Conservation (phyloP, 2,113 vertebrate species). For the Labeo catla region DNA sequence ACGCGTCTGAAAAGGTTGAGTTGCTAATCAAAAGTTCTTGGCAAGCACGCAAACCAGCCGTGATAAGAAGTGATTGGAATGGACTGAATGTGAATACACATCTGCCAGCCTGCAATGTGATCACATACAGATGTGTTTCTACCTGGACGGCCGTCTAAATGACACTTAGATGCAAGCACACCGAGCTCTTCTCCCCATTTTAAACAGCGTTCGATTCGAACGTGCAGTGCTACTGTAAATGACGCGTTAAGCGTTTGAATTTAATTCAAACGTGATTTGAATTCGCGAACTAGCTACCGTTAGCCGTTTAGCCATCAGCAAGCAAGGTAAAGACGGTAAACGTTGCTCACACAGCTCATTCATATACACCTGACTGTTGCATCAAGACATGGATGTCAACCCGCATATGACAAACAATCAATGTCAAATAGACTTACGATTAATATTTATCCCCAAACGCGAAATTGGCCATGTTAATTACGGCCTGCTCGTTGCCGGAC, state of each 20-base stretch:
- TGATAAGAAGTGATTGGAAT: background rate
- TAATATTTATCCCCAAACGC: slow-evolving; percentile 80
- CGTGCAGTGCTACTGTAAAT: background rate
- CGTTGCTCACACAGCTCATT: slow-evolving; percentile 73
- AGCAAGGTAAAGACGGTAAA: slow-evolving; percentile 69
- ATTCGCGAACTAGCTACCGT: slow-evolving; percentile 69
- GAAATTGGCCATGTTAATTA: slow-evolving; percentile 77
- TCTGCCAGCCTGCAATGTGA: slow-evolving; percentile 65
- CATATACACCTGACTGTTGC: slow-evolving; percentile 70
- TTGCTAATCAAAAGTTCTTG: background rate
- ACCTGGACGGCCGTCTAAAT: slow-evolving; percentile 3
- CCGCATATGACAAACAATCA: slow-evolving; percentile 67
- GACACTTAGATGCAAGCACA: slow-evolving; percentile 10
- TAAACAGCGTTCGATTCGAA: background rate
- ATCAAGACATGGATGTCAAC: slow-evolving; percentile 75
- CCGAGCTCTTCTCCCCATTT: background rate
- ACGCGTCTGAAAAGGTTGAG: background rate
- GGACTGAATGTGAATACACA: slow-evolving; percentile 33
- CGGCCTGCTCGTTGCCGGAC: slow-evolving; percentile 81
- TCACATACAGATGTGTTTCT: slow-evolving; percentile 78
- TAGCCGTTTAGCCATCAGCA: slow-evolving; percentile 66
- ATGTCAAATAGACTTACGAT: slow-evolving; percentile 69
- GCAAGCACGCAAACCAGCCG: background rate
- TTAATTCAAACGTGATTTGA: slow-evolving; percentile 56
- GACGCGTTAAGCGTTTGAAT: slow-evolving; percentile 17